Conservation (phyloP, 2,797 vertebrate species). For the Cacajao melanocephalus region DNA sequence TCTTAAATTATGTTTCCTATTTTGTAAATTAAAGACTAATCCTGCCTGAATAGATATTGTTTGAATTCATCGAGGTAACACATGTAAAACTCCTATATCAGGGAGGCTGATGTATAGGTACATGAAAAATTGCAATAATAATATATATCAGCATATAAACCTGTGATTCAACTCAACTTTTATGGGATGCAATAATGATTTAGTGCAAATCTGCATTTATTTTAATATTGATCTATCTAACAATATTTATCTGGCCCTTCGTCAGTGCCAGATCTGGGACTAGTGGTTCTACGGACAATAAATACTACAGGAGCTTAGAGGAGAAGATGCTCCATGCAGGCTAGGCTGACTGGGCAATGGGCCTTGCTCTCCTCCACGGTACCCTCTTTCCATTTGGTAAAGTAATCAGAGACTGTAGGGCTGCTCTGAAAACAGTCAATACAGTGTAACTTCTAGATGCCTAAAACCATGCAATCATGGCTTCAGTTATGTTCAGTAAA, state of each 20-base stretch:
- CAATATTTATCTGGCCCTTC: neutral
- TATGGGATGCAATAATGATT: neutral
- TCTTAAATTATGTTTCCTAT: neutral
- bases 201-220: neutral
- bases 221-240: neutral
- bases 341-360: neutral
- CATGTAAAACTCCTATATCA: neutral
- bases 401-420: neutral
- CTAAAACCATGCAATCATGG: neutral
- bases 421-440: neutral
- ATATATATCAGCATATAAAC: neutral
- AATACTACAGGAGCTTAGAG: neutral
- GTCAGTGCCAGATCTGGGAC: neutral
- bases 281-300: neutral
- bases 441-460: neutral
- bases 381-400: neutral
- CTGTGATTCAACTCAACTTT: neutral
- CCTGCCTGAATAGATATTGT: neutral
- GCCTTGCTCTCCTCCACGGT: neutral
- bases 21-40: neutral
- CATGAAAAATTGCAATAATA: neutral
- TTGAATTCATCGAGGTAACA: neutral
- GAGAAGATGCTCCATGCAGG: neutral
- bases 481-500: neutral
- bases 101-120: neutral